A percentile compares a stretch with the other conserved stretches of the same genome.
Conservation (phyloP, 2,113 vertebrate genomes). For the Nestor notabilis region DNA sequence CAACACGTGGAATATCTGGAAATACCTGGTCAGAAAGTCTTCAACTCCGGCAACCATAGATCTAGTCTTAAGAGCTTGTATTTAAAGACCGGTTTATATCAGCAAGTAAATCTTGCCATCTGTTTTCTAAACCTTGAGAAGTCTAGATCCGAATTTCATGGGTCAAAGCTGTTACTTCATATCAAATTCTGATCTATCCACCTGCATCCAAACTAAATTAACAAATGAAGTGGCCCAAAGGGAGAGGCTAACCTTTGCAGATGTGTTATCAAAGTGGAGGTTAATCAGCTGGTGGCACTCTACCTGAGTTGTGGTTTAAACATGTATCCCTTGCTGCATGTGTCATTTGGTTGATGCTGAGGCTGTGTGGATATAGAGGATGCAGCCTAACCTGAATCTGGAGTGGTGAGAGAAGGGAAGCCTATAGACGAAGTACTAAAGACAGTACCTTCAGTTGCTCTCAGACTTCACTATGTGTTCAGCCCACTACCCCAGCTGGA, state of each 20-base stretch:
- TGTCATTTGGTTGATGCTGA: background rate
- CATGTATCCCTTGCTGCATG: background rate
- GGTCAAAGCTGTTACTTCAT: background rate
- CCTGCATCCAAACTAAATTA: background rate
- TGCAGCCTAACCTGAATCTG: background rate
- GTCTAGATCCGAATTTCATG: background rate
- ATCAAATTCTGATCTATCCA: background rate
- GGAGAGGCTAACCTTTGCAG: background rate
- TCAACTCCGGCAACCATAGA: background rate
- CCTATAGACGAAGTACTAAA: background rate
- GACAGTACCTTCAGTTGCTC: background rate
- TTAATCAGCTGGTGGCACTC: background rate
- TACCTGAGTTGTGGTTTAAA: background rate
- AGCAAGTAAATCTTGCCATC: background rate
- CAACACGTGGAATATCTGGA: fast-evolving
- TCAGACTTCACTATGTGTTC: fast-evolving
- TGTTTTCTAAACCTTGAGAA: background rate
- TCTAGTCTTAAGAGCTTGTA: background rate
- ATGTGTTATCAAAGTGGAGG: background rate
- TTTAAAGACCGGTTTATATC: background rate
- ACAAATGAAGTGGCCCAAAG: background rate
- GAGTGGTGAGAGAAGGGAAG: background rate
- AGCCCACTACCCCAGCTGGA: fast-evolving
- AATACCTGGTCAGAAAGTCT: background rate
- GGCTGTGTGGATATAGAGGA: too few relatives aligned